Evolutionary conservation across 2,797 vertebrate species (phyloP).

Genomic region (Thamnophis elegans): DNA sequence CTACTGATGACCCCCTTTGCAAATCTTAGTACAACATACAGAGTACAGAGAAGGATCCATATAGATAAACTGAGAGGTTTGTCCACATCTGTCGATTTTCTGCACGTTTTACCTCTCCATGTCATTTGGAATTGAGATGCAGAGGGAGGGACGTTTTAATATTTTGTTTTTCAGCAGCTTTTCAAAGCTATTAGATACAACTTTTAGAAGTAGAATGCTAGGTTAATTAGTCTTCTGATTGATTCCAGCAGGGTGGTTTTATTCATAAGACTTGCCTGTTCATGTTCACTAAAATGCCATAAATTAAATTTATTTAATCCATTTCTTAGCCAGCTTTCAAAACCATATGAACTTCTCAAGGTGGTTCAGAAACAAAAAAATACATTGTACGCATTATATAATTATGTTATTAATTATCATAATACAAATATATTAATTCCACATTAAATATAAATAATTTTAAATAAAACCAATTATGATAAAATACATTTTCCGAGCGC

Average conservation of each 20-base stretch:
- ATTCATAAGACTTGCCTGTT: neutral
- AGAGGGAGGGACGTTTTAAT: neutral
- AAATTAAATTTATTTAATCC: neutral
- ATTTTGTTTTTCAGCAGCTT: neutral
- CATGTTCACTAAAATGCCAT: neutral
- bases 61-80: neutral
- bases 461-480: neutral
- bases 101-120: neutral
- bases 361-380: neutral
- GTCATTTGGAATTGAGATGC: neutral
- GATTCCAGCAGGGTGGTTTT: neutral
- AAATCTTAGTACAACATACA: neutral
- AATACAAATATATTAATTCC: neutral
- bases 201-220: neutral
- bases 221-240: neutral
- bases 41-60: neutral
- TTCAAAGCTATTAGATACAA: neutral
- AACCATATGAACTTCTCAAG: neutral
- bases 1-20: neutral
- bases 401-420: neutral
- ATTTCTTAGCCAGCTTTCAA: neutral
- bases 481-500: neutral
- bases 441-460: neutral
- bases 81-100: neutral
- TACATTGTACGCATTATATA: neutral